A percentile compares a stretch with the other conserved stretches of the same genome.
Conservation (phyloP, 2,797 vertebrate genomes). For the Echiichthys vipera region DNA sequence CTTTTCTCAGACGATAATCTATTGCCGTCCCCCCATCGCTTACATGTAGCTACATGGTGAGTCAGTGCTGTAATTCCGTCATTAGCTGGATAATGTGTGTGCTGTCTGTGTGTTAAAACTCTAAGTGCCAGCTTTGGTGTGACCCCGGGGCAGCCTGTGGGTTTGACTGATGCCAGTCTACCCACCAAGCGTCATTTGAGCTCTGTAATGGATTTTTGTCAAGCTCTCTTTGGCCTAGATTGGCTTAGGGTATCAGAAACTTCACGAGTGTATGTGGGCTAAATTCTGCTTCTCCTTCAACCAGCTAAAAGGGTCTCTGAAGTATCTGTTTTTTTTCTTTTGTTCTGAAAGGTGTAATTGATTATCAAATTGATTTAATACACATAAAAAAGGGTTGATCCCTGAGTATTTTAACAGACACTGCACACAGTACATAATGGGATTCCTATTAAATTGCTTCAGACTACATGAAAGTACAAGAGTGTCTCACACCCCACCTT, state of each 20-base stretch:
- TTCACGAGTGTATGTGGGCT: conserved; percentile 25
- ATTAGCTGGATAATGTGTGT: conserved; percentile 87
- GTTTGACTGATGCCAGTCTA: conserved; percentile 81
- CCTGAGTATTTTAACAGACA: background rate
- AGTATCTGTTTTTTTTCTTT: too few species aligned
- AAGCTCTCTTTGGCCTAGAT: conserved; percentile 60
- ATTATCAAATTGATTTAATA: background rate
- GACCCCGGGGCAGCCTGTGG: conserved; percentile 77
- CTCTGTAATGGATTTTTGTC: conserved; percentile 68
- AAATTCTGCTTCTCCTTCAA: conserved; percentile 19
- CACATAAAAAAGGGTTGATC: background rate
- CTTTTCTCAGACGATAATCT: conserved; percentile 83
- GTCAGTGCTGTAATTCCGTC: conserved; percentile 88
- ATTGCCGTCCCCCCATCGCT: conserved; percentile 77
- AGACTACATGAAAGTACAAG: conserved; percentile 13
- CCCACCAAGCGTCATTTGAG: conserved; percentile 74
- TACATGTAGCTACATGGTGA: conserved; percentile 87
- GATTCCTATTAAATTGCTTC: background rate
- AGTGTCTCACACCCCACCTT: background rate
- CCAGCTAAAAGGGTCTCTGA: conserved; percentile 1
- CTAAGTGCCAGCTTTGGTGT: conserved; percentile 83
- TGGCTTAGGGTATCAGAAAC: conserved; percentile 37
- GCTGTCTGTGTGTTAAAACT: conserved; percentile 82
- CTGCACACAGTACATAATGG: background rate
- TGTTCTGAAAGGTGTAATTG: background rate